Percentiles rank a stretch among this genome's conserved stretches.
Evolutionary conservation across 2,888 invertebrate species (phyloP).

Genomic region (Pammene fasciana): DNA sequence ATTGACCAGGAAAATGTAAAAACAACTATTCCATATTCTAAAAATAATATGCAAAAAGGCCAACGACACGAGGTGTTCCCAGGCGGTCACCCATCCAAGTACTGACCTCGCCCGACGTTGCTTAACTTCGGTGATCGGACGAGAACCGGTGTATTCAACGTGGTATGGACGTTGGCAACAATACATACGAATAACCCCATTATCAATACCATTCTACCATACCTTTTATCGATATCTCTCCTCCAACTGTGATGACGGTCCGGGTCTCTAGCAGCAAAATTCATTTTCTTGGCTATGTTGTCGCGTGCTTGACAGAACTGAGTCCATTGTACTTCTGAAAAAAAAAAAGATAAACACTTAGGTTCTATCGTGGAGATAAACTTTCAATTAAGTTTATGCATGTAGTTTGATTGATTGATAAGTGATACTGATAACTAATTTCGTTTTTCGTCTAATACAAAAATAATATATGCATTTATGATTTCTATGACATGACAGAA

Average conservation of each 20-base stretch:
- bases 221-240: slow-evolving; percentile 60
- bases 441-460: not conserved
- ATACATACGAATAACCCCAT: not conserved
- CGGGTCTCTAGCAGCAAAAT: slow-evolving; percentile 54
- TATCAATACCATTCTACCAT: slow-evolving; percentile 29
- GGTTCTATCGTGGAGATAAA: not conserved
- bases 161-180: slow-evolving; percentile 63
- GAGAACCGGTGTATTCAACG: slow-evolving; percentile 58
- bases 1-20: too few relatives aligned
- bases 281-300: slow-evolving; percentile 62
- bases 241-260: slow-evolving; percentile 52
- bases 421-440: not conserved
- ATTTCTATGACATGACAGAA: too few relatives aligned
- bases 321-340: slow-evolving; percentile 67
- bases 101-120: slow-evolving; percentile 53
- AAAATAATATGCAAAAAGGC: slow-evolving; percentile 49
- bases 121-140: slow-evolving; percentile 53
- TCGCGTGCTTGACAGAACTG: slow-evolving; percentile 71
- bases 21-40: too few relatives aligned
- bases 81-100: slow-evolving; percentile 58
- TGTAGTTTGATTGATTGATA: too few relatives aligned
- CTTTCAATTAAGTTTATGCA: not conserved
- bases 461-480: too few relatives aligned
- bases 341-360: slow-evolving; percentile 19
- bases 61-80: slow-evolving; percentile 63